Conservation (phyloP, 2,797 vertebrate species). For the Enteromius fasciolatus region DNA sequence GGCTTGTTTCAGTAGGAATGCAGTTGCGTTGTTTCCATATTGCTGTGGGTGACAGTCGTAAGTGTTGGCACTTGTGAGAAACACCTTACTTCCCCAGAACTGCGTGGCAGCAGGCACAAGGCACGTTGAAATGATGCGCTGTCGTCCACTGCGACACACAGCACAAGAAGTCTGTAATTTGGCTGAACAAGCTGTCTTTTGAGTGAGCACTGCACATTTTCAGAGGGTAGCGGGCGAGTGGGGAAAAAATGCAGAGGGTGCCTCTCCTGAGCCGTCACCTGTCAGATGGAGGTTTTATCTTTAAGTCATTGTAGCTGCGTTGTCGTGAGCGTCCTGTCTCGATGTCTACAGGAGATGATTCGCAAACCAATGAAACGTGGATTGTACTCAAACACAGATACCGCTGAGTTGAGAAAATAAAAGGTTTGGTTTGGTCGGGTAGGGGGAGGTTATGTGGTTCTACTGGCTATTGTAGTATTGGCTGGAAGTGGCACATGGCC, state of each 20-base stretch:
- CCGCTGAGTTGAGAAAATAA: constrained; percentile 29
- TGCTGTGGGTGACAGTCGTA: constrained; percentile 48
- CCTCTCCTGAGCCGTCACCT: constrained; percentile 38
- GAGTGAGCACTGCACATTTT: constrained; percentile 49
- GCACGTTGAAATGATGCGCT: constrained; percentile 60
- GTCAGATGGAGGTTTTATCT: constrained; percentile 54
- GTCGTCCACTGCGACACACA: constrained; percentile 65
- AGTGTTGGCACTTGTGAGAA: constrained; percentile 50
- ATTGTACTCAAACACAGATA: background rate
- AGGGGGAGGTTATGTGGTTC: constrained; percentile 5
- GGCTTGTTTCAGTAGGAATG: constrained; percentile 20
- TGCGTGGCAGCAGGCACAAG: constrained; percentile 56
- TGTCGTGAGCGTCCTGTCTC: constrained; percentile 13
- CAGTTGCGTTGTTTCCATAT: constrained; percentile 14
- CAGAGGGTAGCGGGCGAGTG: constrained; percentile 25
- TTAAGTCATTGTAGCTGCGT: constrained; percentile 10
- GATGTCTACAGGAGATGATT: constrained; percentile 38
- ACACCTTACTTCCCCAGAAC: constrained; percentile 44
- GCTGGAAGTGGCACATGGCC: constrained; percentile 59
- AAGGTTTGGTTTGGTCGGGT: background rate
- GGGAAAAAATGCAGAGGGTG: constrained; percentile 34
- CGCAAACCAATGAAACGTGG: constrained; percentile 11
- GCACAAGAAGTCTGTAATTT: constrained; percentile 63
- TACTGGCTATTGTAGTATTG: constrained; percentile 43
- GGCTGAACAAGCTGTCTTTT: constrained; percentile 63